Conservation (phyloP, 2,113 vertebrate genomes). For the Butastur rufipennis region DNA sequence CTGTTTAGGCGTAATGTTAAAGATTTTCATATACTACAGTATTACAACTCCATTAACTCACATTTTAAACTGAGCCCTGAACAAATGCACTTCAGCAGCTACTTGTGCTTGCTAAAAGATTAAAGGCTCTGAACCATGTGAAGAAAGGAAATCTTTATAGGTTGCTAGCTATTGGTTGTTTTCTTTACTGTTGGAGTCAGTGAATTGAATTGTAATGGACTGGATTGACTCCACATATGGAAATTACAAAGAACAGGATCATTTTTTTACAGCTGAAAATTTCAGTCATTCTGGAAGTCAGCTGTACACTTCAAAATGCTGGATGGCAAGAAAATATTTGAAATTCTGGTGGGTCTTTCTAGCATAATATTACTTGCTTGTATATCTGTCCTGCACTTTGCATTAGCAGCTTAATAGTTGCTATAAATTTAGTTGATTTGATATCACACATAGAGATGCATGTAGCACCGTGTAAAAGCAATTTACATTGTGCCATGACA, state of each 20-base stretch:
- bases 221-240: neutral
- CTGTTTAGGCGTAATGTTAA: neutral
- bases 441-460: neutral
- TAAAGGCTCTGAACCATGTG: slow-evolving; percentile 27
- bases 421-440: neutral
- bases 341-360: neutral
- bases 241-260: slow-evolving; percentile 6
- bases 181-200: slow-evolving; percentile 27
- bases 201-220: slow-evolving; percentile 35
- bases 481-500: rapidly evolving
- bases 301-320: neutral
- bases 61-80: slow-evolving; percentile 13
- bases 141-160: slow-evolving; percentile 44
- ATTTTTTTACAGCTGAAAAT: neutral
- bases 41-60: neutral
- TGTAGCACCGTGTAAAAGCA: neutral
- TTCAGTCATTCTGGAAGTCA: neutral
- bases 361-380: neutral
- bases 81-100: slow-evolving; percentile 21
- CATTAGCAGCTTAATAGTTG: neutral
- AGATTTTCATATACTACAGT: slow-evolving; percentile 1
- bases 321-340: neutral
- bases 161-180: slow-evolving; percentile 37
- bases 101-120: slow-evolving; percentile 36
- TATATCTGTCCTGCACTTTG: neutral